Conservation (phyloP, 2,888 invertebrate species). For the Athalia rosae region DNA sequence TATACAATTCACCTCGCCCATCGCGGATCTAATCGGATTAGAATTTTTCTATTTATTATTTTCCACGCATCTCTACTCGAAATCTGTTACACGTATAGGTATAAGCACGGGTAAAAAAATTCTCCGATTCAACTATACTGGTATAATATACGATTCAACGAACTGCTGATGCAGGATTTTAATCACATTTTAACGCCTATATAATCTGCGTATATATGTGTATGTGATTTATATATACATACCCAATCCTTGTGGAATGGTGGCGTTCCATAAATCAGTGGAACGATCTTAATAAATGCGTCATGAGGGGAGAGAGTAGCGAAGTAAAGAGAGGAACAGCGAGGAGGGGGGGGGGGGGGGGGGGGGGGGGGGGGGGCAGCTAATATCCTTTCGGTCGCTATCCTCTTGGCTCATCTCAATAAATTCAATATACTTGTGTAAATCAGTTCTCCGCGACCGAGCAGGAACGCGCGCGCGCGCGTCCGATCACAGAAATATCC, state of each 20-base stretch:
- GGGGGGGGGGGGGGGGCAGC: conserved; percentile 64
- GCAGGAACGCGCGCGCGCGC: not conserved
- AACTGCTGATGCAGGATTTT: not conserved
- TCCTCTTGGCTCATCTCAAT: conserved; percentile 73
- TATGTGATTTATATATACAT: too few relatives aligned
- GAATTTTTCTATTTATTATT: too few relatives aligned
- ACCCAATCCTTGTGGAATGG: not conserved
- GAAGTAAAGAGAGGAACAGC: conserved; percentile 47
- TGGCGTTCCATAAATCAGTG: conserved; percentile 68
- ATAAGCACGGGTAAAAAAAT: too few relatives aligned
- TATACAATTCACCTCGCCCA: too few relatives aligned
- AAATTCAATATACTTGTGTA: conserved; percentile 74
- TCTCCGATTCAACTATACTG: too few relatives aligned
- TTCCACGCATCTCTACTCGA: too few relatives aligned
- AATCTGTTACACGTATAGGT: too few relatives aligned
- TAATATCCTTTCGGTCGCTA: conserved; percentile 73
- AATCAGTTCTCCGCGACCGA: conserved; percentile 64
- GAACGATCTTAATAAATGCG: conserved; percentile 71
- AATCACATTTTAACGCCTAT: conserved; percentile 21
- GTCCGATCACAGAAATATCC: too few relatives aligned
- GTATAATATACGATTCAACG: too few relatives aligned
- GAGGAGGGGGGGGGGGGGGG: conserved; percentile 44
- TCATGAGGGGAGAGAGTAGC: too few relatives aligned
- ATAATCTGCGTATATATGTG: not conserved
- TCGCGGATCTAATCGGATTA: too few relatives aligned